Conservation (phyloP, 2,797 vertebrate genomes). For the Leptatherina wallacei region DNA sequence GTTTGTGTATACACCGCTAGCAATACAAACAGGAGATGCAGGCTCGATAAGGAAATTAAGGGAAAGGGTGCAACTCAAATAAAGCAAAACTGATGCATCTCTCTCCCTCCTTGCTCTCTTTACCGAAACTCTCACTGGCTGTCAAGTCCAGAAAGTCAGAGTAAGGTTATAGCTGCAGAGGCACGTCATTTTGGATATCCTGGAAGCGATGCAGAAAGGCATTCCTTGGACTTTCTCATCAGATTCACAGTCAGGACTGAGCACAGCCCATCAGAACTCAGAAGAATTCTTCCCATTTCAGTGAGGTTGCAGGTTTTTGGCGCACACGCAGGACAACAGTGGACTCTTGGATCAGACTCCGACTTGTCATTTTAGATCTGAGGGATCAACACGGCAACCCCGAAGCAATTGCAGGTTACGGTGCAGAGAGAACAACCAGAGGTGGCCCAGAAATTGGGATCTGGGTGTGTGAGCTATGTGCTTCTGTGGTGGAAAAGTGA, state of each 20-base stretch:
- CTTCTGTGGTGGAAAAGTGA: slow-evolving; percentile 52
- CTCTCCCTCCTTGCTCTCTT: slow-evolving; percentile 5
- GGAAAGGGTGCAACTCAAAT: slow-evolving; percentile 87
- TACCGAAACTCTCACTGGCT: not conserved
- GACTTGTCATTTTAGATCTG: slow-evolving; percentile 1
- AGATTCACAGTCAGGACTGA: slow-evolving; percentile 28
- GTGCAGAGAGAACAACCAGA: slow-evolving; percentile 37
- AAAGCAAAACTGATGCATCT: slow-evolving; percentile 57
- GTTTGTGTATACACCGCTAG: slow-evolving; percentile 72
- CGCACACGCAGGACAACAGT: slow-evolving; percentile 4
- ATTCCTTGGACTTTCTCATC: slow-evolving; percentile 50
- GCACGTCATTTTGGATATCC: slow-evolving; percentile 29
- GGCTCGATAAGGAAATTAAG: slow-evolving; percentile 83
- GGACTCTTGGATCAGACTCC: slow-evolving; percentile 34
- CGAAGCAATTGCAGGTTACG: slow-evolving; percentile 62
- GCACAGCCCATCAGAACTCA: slow-evolving; percentile 16
- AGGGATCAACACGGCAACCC: slow-evolving; percentile 32
- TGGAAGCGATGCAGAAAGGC: slow-evolving; percentile 26
- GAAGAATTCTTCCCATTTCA: slow-evolving; percentile 16
- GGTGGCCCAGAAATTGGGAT: slow-evolving; percentile 55
- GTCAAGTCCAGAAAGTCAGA: slow-evolving; percentile 32
- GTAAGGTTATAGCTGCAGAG: slow-evolving; percentile 34
- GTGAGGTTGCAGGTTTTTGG: slow-evolving; percentile 31
- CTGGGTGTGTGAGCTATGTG: slow-evolving; percentile 56
- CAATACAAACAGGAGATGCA: slow-evolving; percentile 82